Percentiles rank a stretch among this genome's conserved stretches.
Evolutionary conservation across 2,888 invertebrate species (phyloP).

Genomic region (Metopia argyrocephala): DNA sequence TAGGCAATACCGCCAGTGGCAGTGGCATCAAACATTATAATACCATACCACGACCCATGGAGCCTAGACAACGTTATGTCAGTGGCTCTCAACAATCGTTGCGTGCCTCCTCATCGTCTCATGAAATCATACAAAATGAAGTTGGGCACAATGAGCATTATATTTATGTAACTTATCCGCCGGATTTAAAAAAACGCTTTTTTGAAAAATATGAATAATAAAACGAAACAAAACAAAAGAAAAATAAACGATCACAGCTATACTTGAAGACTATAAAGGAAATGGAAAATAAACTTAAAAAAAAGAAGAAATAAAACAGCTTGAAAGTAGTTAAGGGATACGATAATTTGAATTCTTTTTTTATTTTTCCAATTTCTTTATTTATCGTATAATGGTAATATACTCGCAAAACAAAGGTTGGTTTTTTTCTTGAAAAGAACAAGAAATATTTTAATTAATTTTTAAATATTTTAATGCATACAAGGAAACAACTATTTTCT

Average conservation of each 20-base stretch:
- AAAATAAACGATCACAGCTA: neutral
- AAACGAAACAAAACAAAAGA: constrained; percentile 9
- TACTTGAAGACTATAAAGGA: neutral
- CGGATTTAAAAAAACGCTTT: constrained; percentile 89
- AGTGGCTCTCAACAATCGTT: constrained; percentile 75
- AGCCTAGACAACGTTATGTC: constrained; percentile 73
- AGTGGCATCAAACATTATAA: constrained; percentile 71
- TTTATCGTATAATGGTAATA: constrained; percentile 38
- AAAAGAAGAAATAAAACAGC: constrained; percentile 9
- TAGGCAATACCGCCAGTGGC: constrained; percentile 48
- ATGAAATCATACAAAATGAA: constrained; percentile 79
- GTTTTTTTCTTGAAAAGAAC: neutral
- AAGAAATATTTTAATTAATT: neutral
- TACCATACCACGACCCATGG: constrained; percentile 73
- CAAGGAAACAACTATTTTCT: constrained; percentile 1
- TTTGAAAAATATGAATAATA: constrained; percentile 81
- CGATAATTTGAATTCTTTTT: neutral
- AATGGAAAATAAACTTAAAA: neutral
- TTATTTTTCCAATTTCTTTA: neutral
- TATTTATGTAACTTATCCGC: constrained; percentile 93
- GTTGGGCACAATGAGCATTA: constrained; percentile 86
- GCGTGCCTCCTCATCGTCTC: constrained; percentile 75
- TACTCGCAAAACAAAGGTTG: constrained; percentile 55
- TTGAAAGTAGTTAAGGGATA: constrained; percentile 31
- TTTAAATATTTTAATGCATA: neutral